These are phyloP conservation scores for Eptatretus burgeri DNA, from an alignment of 2,113 vertebrate species.

Conservation along the genomic window DNA sequence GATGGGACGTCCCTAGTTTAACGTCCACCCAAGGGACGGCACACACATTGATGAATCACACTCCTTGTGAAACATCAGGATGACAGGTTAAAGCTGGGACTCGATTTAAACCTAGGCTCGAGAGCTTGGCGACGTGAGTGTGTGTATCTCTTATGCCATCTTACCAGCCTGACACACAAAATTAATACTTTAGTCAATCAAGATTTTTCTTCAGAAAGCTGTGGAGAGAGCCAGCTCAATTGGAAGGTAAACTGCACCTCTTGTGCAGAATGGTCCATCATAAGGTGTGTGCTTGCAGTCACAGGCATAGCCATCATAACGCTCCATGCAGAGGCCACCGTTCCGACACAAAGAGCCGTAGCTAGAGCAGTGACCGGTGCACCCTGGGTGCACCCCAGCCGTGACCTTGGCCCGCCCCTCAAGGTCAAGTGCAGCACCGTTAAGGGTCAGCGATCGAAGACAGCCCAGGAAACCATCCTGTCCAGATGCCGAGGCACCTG, in stretches of 20 bases:
- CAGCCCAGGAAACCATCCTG: conserved; percentile 71
- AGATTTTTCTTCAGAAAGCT: too few species aligned
- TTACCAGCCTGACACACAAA: too few species aligned
- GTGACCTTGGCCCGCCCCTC: conserved; percentile 53
- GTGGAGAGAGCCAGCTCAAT: too few species aligned
- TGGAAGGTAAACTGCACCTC: conserved; percentile 21
- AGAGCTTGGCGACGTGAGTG: too few species aligned
- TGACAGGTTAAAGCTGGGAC: too few species aligned
- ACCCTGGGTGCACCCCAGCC: conserved; percentile 48
- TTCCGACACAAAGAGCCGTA: conserved; percentile 53
- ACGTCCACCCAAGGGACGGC: too few species aligned
- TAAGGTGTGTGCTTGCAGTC: conserved; percentile 42
- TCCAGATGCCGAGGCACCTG: conserved; percentile 67
- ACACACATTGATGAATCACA: too few species aligned
- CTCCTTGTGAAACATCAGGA: too few species aligned
- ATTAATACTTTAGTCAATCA: too few species aligned
- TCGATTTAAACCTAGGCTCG: too few species aligned
- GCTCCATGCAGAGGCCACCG: conserved; percentile 39
- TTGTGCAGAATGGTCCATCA: conserved; percentile 41
- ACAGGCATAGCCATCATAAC: conserved; percentile 38
- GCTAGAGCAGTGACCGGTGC: conserved; percentile 61
- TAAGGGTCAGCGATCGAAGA: conserved; percentile 51
- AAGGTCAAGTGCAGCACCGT: conserved; percentile 44
- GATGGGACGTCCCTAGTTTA: too few species aligned
- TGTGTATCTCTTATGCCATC: too few species aligned